Base-by-base conservation (phyloP, 2,888 invertebrate species). In the Melanostoma scalare region DNA sequence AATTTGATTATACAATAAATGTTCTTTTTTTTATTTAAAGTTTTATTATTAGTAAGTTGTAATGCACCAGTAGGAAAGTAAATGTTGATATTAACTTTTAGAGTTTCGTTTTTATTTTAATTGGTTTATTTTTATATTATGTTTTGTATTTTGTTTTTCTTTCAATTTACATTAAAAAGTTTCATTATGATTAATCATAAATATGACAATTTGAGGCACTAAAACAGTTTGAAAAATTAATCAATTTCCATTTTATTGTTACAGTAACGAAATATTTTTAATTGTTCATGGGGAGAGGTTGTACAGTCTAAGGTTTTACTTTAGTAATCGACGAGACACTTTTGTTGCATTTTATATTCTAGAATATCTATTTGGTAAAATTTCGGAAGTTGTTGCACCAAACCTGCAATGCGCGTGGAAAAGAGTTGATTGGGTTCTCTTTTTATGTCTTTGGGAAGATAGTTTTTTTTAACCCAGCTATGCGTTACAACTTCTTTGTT, bases 51-150 rank as follows among this genome's bases (percentile, higher is more conserved):
- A 86, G 84, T 85, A 81, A 73, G 80, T 85, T 78, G 65, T 80
- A 85, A 68, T 85, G 90, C 90, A 90, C 89, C 90, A 90, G 90
- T 89, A 84, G 84, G 87, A 87, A 88, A 88, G 79, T 86, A 73
- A 87, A 88, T 88, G 87, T 87, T 87, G 87, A 86, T 87, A 86
- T 86, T 87, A 87, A 86, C 82, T 86, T 88, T 87, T 87, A 87
- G 87, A 85, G 86, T 84, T 86, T 67, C 79, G 86, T 86, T 86
- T 44, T 78, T 79, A 82, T 86, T 53, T 76, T 67, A 69, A 74
- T 55, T 75, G 53, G 36, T 60, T 76, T 73, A 33, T 60, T 60
- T 63, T 50, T 71, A 75, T 52, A 65, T 63, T 52, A 36, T 68
- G 67, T 65, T 76, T 61, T 76, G 20, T 20, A 20, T 76, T 73